Evolutionary conservation across 1,140 invertebrate species (phyloP).

Genomic region (Glomeris maerens): DNA sequence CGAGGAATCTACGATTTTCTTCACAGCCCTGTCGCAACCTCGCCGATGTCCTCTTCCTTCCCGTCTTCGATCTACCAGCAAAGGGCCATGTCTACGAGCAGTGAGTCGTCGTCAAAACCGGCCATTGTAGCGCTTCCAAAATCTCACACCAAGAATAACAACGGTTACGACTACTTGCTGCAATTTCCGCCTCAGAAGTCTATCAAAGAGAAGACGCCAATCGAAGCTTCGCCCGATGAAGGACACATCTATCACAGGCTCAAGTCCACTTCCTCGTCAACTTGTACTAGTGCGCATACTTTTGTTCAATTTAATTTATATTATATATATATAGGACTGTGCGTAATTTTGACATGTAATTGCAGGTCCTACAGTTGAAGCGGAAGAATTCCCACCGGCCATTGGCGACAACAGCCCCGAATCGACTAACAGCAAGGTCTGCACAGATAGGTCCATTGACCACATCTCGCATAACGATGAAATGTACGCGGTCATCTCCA

Average conservation of each 20-base stretch:
- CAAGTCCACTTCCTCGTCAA: not conserved
- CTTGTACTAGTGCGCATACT: not conserved
- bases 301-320: no score
- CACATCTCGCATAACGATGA: constrained; percentile 8
- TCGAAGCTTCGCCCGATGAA: not conserved
- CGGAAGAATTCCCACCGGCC: not conserved
- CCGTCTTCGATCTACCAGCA: not conserved
- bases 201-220: not conserved
- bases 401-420: not conserved
- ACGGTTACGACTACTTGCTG: not conserved
- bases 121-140: no score
- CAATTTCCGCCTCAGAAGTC: not conserved
- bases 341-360: no score
- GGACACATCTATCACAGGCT: constrained; percentile 1
- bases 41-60: not conserved
- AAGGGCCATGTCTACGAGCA: not conserved
- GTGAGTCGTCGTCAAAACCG: no score
- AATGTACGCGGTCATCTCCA: constrained; percentile 4
- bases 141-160: not conserved
- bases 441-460: not conserved
- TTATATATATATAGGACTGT: no score
- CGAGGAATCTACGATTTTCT: not conserved
- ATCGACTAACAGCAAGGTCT: not conserved
- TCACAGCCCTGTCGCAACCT: not conserved
- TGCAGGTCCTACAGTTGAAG: not conserved